Evolutionary conservation across 2,113 vertebrate genomes (phyloP).

Genomic region (Apistogramma diplotaenia): DNA sequence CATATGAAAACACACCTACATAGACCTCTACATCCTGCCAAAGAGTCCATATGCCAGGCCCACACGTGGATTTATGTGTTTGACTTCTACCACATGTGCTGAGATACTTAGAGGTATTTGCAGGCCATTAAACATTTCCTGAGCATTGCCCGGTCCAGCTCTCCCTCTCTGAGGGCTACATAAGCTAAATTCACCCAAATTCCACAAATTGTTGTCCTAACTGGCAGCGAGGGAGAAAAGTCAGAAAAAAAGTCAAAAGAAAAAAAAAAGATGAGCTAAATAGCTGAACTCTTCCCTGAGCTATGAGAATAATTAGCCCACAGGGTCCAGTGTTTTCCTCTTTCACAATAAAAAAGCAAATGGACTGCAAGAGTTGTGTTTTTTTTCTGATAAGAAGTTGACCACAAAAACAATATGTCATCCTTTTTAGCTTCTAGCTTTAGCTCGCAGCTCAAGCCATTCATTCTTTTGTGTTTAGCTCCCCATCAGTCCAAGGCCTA

Average conservation of each 20-base stretch:
- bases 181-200: constrained; percentile 40
- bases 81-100: constrained; percentile 61
- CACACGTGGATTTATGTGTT: constrained; percentile 26
- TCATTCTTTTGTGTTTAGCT: constrained; percentile 28
- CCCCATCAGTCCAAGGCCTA: constrained; percentile 8
- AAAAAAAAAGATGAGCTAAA: background rate
- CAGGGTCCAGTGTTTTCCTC: constrained; percentile 9
- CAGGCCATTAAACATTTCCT: constrained; percentile 66
- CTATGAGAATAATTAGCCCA: constrained; percentile 50
- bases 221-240: background rate
- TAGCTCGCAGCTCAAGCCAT: constrained; percentile 6
- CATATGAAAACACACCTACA: constrained; percentile 36
- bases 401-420: constrained; percentile 7
- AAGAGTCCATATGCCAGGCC: background rate
- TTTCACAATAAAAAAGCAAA: constrained; percentile 18
- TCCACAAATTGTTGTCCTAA: constrained; percentile 53
- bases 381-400: background rate
- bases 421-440: constrained; percentile 1
- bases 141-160: constrained; percentile 11
- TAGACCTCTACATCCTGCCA: constrained; percentile 12
- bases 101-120: constrained; percentile 46
- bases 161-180: constrained; percentile 35
- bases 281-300: constrained; percentile 27
- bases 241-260: constrained; percentile 25
- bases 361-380: background rate